phyloP scores from a whole-genome alignment of 2,888 invertebrate species.

The Tinea trinotella region DNA sequence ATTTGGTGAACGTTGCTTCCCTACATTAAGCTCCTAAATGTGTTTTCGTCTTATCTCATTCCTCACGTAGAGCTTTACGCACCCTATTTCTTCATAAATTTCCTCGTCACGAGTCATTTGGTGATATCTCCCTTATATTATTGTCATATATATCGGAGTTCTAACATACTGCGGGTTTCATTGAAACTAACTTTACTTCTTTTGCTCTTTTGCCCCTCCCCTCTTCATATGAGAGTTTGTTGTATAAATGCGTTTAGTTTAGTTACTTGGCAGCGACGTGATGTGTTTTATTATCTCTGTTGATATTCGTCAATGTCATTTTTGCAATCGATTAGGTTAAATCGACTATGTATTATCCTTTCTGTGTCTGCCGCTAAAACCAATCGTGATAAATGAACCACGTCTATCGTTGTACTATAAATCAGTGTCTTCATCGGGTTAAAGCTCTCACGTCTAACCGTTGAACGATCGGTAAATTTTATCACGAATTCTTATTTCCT shows the following conservation, averaged over 20 bases:
- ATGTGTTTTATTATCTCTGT: slow-evolving; percentile 30
- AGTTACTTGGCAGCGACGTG: neutral
- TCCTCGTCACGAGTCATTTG: slow-evolving; percentile 14
- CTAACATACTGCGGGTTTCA: neutral
- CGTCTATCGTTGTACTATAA: slow-evolving; percentile 47
- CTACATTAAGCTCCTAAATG: neutral
- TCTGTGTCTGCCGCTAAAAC: slow-evolving; percentile 48
- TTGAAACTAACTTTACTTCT: neutral
- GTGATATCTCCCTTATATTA: slow-evolving; percentile 1
- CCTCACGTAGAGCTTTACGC: neutral
- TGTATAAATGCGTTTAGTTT: neutral
- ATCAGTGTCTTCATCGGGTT: slow-evolving; percentile 43
- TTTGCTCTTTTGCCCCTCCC: neutral
- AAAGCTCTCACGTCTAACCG: slow-evolving; percentile 23
- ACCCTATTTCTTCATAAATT: slow-evolving; percentile 12
- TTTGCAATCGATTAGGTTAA: slow-evolving; percentile 43
- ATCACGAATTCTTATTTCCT: slow-evolving; percentile 18
- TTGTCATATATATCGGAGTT: neutral
- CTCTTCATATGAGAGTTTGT: neutral
- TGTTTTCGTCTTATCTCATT: slow-evolving; percentile 8
- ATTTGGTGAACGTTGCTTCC: neutral
- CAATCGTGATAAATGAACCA: slow-evolving; percentile 52
- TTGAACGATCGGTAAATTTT: slow-evolving; percentile 13
- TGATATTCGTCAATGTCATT: slow-evolving; percentile 46
- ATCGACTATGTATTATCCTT: slow-evolving; percentile 47